phyloP scores from a whole-genome alignment of 2,888 invertebrate genomes.

The Lottia scabra region DNA sequence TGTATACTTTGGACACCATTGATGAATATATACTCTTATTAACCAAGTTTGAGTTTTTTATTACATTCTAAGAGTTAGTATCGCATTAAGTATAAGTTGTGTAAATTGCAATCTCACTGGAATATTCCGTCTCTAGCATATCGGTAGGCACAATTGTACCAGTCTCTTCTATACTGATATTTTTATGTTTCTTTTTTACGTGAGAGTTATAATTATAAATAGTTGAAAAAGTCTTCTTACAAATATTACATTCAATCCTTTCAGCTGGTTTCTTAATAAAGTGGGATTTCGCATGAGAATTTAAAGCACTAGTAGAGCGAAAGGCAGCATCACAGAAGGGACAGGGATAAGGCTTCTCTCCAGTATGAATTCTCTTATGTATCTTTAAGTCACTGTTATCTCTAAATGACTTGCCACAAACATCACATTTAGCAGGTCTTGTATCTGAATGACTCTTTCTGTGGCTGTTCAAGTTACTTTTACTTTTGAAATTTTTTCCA shows the following conservation, averaged over 20 bases:
- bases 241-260: background rate
- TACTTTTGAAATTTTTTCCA: conserved; percentile 24
- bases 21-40: too few relatives aligned
- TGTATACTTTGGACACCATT: too few relatives aligned
- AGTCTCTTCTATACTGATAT: too few relatives aligned
- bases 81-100: too few relatives aligned
- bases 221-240: background rate
- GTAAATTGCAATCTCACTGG: too few relatives aligned
- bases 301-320: background rate
- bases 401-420: conserved; percentile 1
- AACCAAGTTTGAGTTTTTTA: too few relatives aligned
- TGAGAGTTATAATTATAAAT: too few relatives aligned
- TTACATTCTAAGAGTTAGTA: too few relatives aligned
- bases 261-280: background rate
- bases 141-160: too few relatives aligned
- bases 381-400: background rate
- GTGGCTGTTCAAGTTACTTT: conserved; percentile 22
- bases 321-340: background rate
- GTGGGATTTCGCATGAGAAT: background rate
- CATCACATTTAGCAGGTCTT: conserved; percentile 23
- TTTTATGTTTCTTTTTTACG: too few relatives aligned
- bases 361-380: background rate
- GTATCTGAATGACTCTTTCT: conserved; percentile 18
- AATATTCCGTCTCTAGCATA: too few relatives aligned
- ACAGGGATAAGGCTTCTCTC: background rate